A percentile compares a stretch with the other conserved stretches of the same genome.
These are phyloP conservation scores for Ascaphus truei DNA, from an alignment of 2,113 vertebrate species.

Conservation along the genomic window DNA sequence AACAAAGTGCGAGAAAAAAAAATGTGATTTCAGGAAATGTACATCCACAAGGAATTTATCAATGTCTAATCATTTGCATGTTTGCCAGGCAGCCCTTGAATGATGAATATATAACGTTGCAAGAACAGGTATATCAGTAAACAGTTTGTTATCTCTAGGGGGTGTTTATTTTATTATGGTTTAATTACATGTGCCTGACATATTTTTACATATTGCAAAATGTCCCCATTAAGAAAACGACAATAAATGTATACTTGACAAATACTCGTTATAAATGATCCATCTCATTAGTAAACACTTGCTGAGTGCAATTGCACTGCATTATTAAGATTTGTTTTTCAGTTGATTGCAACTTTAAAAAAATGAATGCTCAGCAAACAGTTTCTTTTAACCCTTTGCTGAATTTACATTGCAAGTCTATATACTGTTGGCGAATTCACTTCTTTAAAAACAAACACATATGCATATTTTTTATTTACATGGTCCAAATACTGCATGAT, in stretches of 20 bases:
- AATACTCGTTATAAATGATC: constrained; percentile 64
- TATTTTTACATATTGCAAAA: constrained; percentile 65
- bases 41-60: constrained; percentile 61
- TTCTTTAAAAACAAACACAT: too few species aligned
- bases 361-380: too few species aligned
- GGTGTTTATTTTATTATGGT: constrained; percentile 68
- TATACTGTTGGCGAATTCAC: too few species aligned
- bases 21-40: constrained; percentile 49
- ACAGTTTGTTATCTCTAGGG: constrained; percentile 64
- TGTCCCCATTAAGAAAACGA: constrained; percentile 61
- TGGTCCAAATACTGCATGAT: too few species aligned
- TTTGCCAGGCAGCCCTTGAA: constrained; percentile 60
- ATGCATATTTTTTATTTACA: too few species aligned
- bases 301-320: background rate
- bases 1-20: constrained; percentile 50
- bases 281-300: constrained; percentile 40
- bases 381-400: too few species aligned
- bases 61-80: constrained; percentile 66
- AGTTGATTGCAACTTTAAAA: too few species aligned
- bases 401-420: too few species aligned
- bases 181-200: constrained; percentile 70
- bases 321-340: background rate
- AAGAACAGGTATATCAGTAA: constrained; percentile 58
- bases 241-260: constrained; percentile 62
- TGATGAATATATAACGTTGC: constrained; percentile 51